Base-by-base conservation (phyloP, 2,888 invertebrate genomes). In the Dasysyrphus tricinctus region DNA sequence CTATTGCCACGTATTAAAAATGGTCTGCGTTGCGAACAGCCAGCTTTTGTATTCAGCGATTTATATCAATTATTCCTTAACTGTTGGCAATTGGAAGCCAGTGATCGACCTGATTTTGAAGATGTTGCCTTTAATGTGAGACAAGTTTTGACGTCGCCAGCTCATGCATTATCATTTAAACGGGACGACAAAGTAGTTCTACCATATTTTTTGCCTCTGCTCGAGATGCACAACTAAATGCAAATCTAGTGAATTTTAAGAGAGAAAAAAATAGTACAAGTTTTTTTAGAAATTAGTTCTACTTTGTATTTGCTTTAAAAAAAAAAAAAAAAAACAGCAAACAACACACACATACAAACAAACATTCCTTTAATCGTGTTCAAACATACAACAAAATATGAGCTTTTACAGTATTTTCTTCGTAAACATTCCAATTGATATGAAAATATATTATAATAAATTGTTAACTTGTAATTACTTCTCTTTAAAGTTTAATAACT, bases 1-100 rank as follows among this genome's bases (percentile, higher is more conserved):
- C 93, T 97, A 0, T 92, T 94, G 0, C 94, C 95, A 11, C 94
- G 96, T 72, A 93, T 97, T 12, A 93, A 95, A 84, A 94, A 95
- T 83, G 97, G 97, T 1, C 93, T 95, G 90, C 94, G 96, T 57
- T 95, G 97, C 0, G 94, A 95, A 0, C 97, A 97, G 90, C 94
- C 96, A 0, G 94, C 94, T 2, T 96, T 96, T 90, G 94, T 96
- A 34, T 95, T 95, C 29, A 96, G 96, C 90, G 96, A 96, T 88
- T 92, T 97, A 37, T 97, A 97, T 92, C 97, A 97, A 91, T 92
- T 97, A 77, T 95, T 97, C 93, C 93, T 96, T 57, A 96, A 97
- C 90, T 97, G 97, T 90, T 97, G 97, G 97, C 96, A 96, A 91
- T 92, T 95, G 16, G 96, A 97, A 91, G 94, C 95, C 12, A 96